These are phyloP conservation scores for Agrochola litura DNA, from an alignment of 2,888 invertebrate genomes.

Conservation along the genomic window DNA sequence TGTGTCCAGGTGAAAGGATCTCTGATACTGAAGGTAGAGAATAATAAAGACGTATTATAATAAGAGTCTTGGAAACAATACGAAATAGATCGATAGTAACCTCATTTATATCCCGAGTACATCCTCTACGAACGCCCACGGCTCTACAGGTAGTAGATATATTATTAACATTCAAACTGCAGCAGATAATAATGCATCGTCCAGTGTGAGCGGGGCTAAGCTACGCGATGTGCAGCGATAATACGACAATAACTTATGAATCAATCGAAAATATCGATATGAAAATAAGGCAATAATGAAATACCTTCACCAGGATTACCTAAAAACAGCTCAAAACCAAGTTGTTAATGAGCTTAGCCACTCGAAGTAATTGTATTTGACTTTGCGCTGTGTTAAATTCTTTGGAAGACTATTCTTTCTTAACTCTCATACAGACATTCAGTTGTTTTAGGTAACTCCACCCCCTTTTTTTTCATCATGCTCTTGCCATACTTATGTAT, in stretches of 20 bases:
- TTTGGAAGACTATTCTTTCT: not conserved
- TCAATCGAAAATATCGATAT: not conserved
- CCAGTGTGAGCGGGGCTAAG: not conserved
- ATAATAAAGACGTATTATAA: not conserved
- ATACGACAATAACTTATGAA: not conserved
- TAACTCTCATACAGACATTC: too few species aligned
- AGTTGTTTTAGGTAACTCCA: too few species aligned
- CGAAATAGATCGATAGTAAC: conserved; percentile 9
- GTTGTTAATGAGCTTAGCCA: not conserved
- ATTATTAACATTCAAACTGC: conserved; percentile 50
- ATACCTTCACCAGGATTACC: not conserved
- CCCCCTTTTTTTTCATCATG: not conserved
- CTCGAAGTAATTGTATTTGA: not conserved
- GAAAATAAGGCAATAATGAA: not conserved
- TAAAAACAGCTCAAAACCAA: not conserved
- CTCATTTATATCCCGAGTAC: conserved; percentile 30
- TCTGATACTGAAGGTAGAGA: not conserved
- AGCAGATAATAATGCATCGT: not conserved
- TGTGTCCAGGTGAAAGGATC: not conserved
- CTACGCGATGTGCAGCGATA: conserved; percentile 7
- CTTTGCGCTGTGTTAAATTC: not conserved
- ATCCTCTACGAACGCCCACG: conserved; percentile 36
- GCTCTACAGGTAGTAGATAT: not conserved
- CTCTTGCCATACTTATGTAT: too few species aligned
- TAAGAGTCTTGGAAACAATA: not conserved